Conservation (phyloP, 2,113 vertebrate genomes). For the Perognathus longimembris region DNA sequence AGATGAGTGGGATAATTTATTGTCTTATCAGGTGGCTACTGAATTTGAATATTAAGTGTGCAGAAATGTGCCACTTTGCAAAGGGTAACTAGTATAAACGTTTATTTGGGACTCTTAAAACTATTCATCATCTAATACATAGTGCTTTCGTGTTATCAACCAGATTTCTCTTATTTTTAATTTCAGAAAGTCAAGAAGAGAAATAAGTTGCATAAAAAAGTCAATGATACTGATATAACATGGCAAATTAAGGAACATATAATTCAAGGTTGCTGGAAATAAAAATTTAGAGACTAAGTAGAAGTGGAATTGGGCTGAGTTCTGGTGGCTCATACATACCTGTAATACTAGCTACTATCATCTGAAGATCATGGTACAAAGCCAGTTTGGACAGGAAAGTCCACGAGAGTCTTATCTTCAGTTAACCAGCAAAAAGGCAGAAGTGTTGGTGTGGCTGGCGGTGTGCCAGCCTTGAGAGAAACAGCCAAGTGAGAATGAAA, state of each 20-base stretch:
- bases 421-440: no score
- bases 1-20: slow-evolving; percentile 64
- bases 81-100: neutral
- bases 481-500: no score
- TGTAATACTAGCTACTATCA: no score
- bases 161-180: slow-evolving; percentile 19
- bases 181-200: slow-evolving; percentile 2
- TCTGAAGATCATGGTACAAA: no score
- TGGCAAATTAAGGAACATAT: neutral
- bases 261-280: slow-evolving; percentile 14
- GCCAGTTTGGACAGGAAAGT: no score
- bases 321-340: no score
- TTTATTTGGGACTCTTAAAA: neutral
- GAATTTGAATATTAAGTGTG: slow-evolving; percentile 52
- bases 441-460: no score
- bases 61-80: neutral
- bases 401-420: no score
- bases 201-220: neutral
- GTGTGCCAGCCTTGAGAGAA: no score
- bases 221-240: neutral
- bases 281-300: neutral
- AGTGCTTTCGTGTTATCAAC: neutral
- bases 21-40: slow-evolving; percentile 54
- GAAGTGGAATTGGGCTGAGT: neutral
- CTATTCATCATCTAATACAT: neutral